These are phyloP conservation scores for Drosophila guanche DNA, from an alignment of 1,140 invertebrate species.

Conservation along the genomic window DNA sequence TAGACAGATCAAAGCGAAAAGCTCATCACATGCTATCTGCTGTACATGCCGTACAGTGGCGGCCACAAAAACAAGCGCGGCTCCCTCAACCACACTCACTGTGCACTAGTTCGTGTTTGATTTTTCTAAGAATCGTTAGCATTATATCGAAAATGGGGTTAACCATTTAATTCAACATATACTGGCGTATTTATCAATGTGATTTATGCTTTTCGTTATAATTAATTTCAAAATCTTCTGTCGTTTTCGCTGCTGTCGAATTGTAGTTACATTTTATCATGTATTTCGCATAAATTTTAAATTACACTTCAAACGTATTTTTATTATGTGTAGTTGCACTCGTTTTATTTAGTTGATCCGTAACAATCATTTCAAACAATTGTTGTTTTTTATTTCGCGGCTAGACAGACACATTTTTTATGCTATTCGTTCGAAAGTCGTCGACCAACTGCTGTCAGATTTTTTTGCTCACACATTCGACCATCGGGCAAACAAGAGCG, in stretches of 20 bases:
- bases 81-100: slow-evolving; percentile 50
- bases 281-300: slow-evolving; percentile 7
- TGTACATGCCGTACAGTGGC: slow-evolving; percentile 40
- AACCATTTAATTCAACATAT: slow-evolving; percentile 4
- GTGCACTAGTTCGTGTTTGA: slow-evolving; percentile 67
- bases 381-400: slow-evolving; percentile 48
- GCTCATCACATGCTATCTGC: slow-evolving; percentile 57
- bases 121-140: slow-evolving; percentile 60
- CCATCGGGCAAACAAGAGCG: slow-evolving; percentile 47
- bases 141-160: slow-evolving; percentile 6
- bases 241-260: slow-evolving; percentile 19
- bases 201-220: slow-evolving; percentile 4
- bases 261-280: slow-evolving; percentile 19
- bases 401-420: slow-evolving; percentile 60
- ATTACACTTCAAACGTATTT: slow-evolving; percentile 29
- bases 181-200: slow-evolving; percentile 15
- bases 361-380: slow-evolving; percentile 42
- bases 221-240: slow-evolving; percentile 10
- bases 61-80: slow-evolving; percentile 30
- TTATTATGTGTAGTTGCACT: slow-evolving; percentile 26
- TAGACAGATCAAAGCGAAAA: slow-evolving; percentile 35
- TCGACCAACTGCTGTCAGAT: slow-evolving; percentile 74
- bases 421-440: slow-evolving; percentile 80
- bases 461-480: slow-evolving; percentile 46
- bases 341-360: slow-evolving; percentile 15